phyloP scores from a whole-genome alignment of 2,888 invertebrate genomes.

The Caenorhabditis sp. region DNA sequence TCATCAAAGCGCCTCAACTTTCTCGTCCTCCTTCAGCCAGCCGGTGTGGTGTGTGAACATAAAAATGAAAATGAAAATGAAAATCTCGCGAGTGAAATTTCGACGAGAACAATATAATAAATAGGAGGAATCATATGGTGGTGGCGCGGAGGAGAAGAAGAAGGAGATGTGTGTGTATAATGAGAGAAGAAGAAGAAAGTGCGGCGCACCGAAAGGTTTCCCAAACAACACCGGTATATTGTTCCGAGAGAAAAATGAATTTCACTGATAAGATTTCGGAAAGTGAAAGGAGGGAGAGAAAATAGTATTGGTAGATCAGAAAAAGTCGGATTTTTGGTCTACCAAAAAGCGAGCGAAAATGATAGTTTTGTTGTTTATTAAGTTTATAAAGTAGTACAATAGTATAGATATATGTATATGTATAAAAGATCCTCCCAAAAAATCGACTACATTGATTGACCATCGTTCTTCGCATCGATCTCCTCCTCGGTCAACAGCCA shows the following conservation, averaged over 20 bases:
- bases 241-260: slow-evolving; percentile 3
- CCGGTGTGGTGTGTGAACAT: background rate
- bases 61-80: background rate
- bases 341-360: too few species aligned
- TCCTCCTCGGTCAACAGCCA: slow-evolving; percentile 73
- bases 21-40: background rate
- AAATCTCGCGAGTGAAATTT: too few species aligned
- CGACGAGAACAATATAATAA: too few species aligned
- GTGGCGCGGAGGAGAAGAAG: background rate
- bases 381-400: too few species aligned
- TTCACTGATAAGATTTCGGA: background rate
- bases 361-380: too few species aligned
- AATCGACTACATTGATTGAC: slow-evolving; percentile 4
- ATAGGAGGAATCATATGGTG: slow-evolving; percentile 12
- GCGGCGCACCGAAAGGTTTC: background rate
- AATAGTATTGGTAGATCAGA: background rate
- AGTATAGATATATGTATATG: background rate
- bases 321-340: too few species aligned
- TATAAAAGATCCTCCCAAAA: too few species aligned
- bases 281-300: background rate
- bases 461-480: slow-evolving; percentile 56
- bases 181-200: background rate
- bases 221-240: background rate
- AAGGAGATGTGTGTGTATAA: background rate
- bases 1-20: slow-evolving; percentile 4